These are phyloP conservation scores for mouse (Mus musculus) DNA, from an alignment of 2,113 vertebrate species.

Conservation along the genomic window DNA sequence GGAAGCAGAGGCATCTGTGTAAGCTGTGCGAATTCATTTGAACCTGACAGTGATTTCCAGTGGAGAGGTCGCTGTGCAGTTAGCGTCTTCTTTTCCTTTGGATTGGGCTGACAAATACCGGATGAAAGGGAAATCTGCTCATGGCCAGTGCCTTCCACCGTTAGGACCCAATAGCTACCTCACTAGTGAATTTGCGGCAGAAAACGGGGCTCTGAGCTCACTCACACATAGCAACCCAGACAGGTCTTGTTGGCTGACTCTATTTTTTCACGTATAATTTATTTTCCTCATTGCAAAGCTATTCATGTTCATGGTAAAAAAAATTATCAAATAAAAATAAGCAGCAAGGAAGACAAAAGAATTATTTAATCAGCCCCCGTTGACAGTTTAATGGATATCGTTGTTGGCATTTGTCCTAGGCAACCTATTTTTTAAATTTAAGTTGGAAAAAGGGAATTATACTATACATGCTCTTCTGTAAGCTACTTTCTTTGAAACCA, in stretches of 20 bases:
- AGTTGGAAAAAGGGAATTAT: not conserved
- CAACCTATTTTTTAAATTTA: not conserved
- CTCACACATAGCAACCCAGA: not conserved
- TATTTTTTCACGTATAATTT: constrained; percentile 26
- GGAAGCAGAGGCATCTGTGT: constrained; percentile 30
- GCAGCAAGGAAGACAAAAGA: constrained; percentile 8
- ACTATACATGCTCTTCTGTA: not conserved
- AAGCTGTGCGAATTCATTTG: constrained; percentile 64
- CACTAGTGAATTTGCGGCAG: not conserved
- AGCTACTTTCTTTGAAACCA: constrained; percentile 45
- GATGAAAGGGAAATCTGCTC: not conserved
- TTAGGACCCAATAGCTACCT: not conserved
- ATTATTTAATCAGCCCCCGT: not conserved
- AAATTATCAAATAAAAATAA: constrained; percentile 48
- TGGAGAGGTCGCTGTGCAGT: not conserved
- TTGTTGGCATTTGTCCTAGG: constrained; percentile 53
- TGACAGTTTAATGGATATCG: not conserved
- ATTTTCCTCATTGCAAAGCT: constrained; percentile 40
- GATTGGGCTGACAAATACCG: not conserved
- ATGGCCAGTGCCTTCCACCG: not conserved
- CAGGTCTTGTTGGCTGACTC: not conserved
- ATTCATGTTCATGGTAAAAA: not conserved
- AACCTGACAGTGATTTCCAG: constrained; percentile 65
- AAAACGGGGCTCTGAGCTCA: not conserved
- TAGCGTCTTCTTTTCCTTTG: not conserved